Percentiles rank a stretch among this genome's conserved stretches.
Conservation (phyloP, 2,888 invertebrate species). For the Synergus gifuensis region DNA sequence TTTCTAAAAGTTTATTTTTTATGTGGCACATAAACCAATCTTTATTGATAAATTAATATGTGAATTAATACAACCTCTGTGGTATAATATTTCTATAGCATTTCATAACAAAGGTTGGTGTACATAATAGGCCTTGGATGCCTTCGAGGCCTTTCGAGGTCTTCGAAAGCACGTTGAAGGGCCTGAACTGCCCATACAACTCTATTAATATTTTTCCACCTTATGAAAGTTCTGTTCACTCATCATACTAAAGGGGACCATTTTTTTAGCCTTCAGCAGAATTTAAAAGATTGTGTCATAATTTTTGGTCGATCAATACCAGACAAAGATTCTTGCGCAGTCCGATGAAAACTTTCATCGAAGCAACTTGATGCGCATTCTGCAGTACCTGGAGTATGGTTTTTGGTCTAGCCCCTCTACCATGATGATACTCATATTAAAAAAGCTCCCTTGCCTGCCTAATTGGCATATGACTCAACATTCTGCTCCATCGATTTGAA, state of each 20-base stretch:
- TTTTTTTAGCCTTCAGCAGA: slow-evolving; percentile 53
- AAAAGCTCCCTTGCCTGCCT: slow-evolving; percentile 64
- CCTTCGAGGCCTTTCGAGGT: background rate
- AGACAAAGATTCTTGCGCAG: slow-evolving; percentile 71
- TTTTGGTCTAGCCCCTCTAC: slow-evolving; percentile 58
- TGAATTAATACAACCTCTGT: slow-evolving; percentile 49
- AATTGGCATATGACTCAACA: slow-evolving; percentile 73
- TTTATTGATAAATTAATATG: slow-evolving; percentile 41
- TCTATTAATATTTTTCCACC: slow-evolving; percentile 67
- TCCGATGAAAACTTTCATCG: slow-evolving; percentile 70
- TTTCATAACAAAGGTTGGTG: slow-evolving; percentile 59
- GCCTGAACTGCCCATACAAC: slow-evolving; percentile 55
- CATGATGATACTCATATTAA: slow-evolving; percentile 62
- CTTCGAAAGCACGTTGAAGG: slow-evolving; percentile 20
- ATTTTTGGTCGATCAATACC: slow-evolving; percentile 76
- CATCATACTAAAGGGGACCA: slow-evolving; percentile 46
- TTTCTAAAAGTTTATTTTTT: slow-evolving; percentile 18
- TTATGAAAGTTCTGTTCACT: slow-evolving; percentile 56
- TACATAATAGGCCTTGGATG: slow-evolving; percentile 46
- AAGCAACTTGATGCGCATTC: slow-evolving; percentile 72
- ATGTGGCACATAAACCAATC: slow-evolving; percentile 41
- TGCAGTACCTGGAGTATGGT: slow-evolving; percentile 62
- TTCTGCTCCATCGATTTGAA: slow-evolving; percentile 70
- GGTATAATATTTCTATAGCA: slow-evolving; percentile 69
- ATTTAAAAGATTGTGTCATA: slow-evolving; percentile 70